phyloP scores from a whole-genome alignment of 2,797 vertebrate species.

The Euthynnus affinis region DNA sequence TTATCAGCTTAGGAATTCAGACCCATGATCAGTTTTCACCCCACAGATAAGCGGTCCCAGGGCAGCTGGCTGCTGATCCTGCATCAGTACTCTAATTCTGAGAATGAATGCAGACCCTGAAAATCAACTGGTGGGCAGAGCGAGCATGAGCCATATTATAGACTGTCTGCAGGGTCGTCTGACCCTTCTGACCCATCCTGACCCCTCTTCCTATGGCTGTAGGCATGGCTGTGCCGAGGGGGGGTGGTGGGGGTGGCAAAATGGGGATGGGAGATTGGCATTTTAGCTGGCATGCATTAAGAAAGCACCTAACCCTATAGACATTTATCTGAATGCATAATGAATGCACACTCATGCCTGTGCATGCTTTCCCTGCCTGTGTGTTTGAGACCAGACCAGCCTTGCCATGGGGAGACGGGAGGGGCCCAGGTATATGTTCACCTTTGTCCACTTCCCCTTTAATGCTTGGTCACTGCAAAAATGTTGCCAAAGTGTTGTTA shows the following conservation, averaged over 20 bases:
- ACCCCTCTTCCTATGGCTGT: slow-evolving; percentile 79
- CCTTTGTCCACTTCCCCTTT: slow-evolving; percentile 44
- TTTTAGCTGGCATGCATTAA: slow-evolving; percentile 50
- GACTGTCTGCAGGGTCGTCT: slow-evolving; percentile 50
- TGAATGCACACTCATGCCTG: slow-evolving; percentile 71
- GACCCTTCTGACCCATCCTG: slow-evolving; percentile 47
- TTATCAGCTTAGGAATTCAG: slow-evolving; percentile 54
- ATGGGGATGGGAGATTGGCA: slow-evolving; percentile 34
- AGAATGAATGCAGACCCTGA: slow-evolving; percentile 80
- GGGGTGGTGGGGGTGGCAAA: slow-evolving; percentile 10
- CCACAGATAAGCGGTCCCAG: slow-evolving; percentile 28
- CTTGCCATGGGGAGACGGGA: slow-evolving; percentile 77
- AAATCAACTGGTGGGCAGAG: slow-evolving; percentile 49
- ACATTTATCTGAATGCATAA: slow-evolving; percentile 61
- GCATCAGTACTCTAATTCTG: slow-evolving; percentile 67
- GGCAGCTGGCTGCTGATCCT: slow-evolving; percentile 41
- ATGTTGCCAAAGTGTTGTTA: slow-evolving; percentile 27
- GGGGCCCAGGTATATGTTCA: slow-evolving; percentile 53
- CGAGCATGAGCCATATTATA: slow-evolving; percentile 74
- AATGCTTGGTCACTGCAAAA: slow-evolving; percentile 56
- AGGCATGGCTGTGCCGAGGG: slow-evolving; percentile 70
- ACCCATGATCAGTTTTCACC: slow-evolving; percentile 20
- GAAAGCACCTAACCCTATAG: slow-evolving; percentile 22
- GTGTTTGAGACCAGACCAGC: slow-evolving; percentile 78
- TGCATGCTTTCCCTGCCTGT: slow-evolving; percentile 82